These are phyloP conservation scores for Tapirus indicus DNA, from an alignment of 2,797 vertebrate genomes.

Conservation along the genomic window DNA sequence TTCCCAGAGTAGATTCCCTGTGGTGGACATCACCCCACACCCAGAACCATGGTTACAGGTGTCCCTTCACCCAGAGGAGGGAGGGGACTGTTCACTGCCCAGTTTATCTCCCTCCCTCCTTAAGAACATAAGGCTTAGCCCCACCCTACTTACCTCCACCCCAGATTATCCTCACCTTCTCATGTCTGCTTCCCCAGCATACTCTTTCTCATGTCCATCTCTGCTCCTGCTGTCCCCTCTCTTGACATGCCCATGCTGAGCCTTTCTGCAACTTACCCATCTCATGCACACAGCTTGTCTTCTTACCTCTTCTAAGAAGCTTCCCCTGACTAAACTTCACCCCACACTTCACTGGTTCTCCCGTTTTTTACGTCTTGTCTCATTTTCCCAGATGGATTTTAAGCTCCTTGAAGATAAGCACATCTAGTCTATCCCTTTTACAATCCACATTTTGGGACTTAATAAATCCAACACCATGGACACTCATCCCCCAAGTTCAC, in stretches of 20 bases:
- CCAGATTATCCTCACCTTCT: no score
- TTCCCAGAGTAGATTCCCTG: not conserved
- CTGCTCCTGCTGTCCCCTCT: not conserved
- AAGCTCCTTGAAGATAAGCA: not conserved
- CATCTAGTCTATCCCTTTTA: slow-evolving; percentile 1
- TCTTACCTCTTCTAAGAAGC: not conserved
- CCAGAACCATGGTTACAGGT: no score
- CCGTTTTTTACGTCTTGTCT: not conserved
- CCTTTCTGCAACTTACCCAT: not conserved
- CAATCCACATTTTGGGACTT: not conserved
- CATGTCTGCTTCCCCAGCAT: not conserved
- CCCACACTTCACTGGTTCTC: not conserved
- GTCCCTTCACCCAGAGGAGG: not conserved
- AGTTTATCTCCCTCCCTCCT: not conserved
- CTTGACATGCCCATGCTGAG: not conserved
- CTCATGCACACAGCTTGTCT: not conserved
- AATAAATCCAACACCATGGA: not conserved
- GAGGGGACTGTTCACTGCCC: accelerated
- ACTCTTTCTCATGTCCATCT: no score
- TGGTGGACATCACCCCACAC: no score
- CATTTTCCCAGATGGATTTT: not conserved
- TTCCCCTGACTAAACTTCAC: not conserved
- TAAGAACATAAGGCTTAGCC: not conserved
- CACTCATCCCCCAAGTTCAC: not conserved
- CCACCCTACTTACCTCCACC: no score